These are phyloP conservation scores for Notolepis coatsorum DNA, from an alignment of 2,797 vertebrate genomes.

Conservation along the genomic window DNA sequence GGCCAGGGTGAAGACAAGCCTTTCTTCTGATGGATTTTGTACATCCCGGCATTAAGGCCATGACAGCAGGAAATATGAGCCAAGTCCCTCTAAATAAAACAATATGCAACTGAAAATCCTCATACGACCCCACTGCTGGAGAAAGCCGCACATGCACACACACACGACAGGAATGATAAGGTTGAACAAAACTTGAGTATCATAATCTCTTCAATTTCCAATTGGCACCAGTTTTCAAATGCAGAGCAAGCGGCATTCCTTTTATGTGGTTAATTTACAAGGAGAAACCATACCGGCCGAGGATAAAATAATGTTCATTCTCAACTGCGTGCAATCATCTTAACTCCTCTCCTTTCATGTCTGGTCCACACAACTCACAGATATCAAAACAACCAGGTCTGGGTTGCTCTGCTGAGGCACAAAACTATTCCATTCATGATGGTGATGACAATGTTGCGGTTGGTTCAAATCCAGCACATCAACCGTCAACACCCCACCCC, in stretches of 20 bases:
- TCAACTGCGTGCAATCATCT: not conserved
- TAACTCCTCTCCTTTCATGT: constrained; percentile 9
- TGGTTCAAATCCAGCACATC: too few species aligned
- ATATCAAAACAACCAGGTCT: constrained; percentile 21
- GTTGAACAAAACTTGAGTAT: not conserved
- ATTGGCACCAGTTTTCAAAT: not conserved
- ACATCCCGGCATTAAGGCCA: not conserved
- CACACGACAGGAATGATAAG: not conserved
- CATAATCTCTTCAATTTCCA: not conserved
- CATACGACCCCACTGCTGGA: constrained; percentile 3
- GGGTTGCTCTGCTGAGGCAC: too few species aligned
- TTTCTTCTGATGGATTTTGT: not conserved
- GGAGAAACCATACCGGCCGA: constrained; percentile 10
- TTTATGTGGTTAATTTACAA: constrained; percentile 1
- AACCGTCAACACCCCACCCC: too few species aligned
- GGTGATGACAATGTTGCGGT: too few species aligned
- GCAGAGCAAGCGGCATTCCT: constrained; percentile 4
- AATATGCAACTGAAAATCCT: constrained; percentile 32
- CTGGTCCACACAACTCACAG: not conserved
- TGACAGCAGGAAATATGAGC: constrained; percentile 9
- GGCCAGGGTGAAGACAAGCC: not conserved
- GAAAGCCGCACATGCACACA: constrained; percentile 15
- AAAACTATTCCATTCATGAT: too few species aligned
- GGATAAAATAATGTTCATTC: constrained; percentile 1
- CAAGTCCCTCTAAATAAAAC: constrained; percentile 23